phyloP scores from a whole-genome alignment of 1,140 invertebrate genomes.

The Ips nitidus region DNA sequence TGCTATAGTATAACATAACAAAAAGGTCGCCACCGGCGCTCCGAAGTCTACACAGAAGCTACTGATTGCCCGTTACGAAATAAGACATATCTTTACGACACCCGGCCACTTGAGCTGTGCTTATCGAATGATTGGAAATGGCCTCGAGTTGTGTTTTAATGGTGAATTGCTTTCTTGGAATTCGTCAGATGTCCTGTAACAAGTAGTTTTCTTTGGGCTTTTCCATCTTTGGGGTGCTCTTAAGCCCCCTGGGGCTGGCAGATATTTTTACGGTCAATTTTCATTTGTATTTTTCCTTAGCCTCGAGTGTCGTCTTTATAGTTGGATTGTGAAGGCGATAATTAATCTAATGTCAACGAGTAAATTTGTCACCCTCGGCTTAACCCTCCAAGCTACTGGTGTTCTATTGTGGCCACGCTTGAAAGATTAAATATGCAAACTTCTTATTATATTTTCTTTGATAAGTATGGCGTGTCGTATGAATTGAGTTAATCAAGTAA shows the following conservation, averaged over 20 bases:
- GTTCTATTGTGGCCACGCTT: slow-evolving; percentile 18
- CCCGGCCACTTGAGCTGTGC: slow-evolving; percentile 35
- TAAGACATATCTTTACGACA: slow-evolving; percentile 32
- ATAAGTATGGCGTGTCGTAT: slow-evolving; percentile 27
- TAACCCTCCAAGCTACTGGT: slow-evolving; percentile 23
- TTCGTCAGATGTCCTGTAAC: slow-evolving; percentile 37
- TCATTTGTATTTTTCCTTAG: slow-evolving; percentile 22
- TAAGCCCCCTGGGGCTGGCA: slow-evolving; percentile 11
- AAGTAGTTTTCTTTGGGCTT: slow-evolving; percentile 34
- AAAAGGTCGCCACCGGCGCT: slow-evolving; percentile 35
- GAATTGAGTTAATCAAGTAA: slow-evolving; percentile 39
- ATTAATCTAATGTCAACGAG: slow-evolving; percentile 34
- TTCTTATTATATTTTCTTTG: slow-evolving; percentile 32
- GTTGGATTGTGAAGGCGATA: slow-evolving; percentile 8
- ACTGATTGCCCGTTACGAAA: slow-evolving; percentile 38
- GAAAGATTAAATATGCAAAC: slow-evolving; percentile 33
- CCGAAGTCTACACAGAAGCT: slow-evolving; percentile 33
- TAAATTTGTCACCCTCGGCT: slow-evolving; percentile 28
- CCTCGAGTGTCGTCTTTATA: slow-evolving; percentile 6
- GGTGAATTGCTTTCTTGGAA: slow-evolving; percentile 35
- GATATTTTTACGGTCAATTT: slow-evolving; percentile 32
- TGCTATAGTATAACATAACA: slow-evolving; percentile 24
- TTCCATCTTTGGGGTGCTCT: slow-evolving; percentile 32
- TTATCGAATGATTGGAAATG: slow-evolving; percentile 42
- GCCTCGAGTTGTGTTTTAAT: slow-evolving; percentile 39